phyloP scores from a whole-genome alignment of 2,797 vertebrate genomes.

The Lepilemur ruficaudatus region DNA sequence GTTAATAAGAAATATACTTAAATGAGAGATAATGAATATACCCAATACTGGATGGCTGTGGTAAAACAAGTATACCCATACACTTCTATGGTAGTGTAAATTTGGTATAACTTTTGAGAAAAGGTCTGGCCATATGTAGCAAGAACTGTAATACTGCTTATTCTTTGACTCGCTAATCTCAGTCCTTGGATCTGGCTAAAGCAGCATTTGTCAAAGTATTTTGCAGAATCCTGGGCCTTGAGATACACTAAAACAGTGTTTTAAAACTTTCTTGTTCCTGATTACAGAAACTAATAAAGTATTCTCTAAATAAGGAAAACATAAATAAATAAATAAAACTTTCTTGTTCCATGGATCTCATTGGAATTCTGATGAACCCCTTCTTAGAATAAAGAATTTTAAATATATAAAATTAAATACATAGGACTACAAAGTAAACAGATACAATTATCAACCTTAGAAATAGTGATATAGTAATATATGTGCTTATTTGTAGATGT shows the following conservation, averaged over 20 bases:
- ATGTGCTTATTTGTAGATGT: neutral
- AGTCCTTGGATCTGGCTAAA: neutral
- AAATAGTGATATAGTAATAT: neutral
- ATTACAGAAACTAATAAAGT: too few species aligned
- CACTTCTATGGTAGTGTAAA: neutral
- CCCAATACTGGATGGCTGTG: neutral
- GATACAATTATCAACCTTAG: neutral
- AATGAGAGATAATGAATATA: neutral
- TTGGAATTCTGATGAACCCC: conserved; percentile 1
- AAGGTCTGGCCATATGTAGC: neutral
- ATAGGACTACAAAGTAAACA: neutral
- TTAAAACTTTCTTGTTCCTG: neutral
- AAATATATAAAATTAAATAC: conserved; percentile 2
- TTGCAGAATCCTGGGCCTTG: neutral
- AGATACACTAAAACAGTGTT: neutral
- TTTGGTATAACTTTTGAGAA: neutral
- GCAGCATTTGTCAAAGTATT: conserved; percentile 40
- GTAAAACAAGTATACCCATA: neutral
- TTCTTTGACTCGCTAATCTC: neutral
- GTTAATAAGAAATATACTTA: neutral
- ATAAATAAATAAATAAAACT: neutral
- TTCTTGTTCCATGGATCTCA: neutral
- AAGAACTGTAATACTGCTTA: neutral
- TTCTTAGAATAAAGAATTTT: conserved; percentile 1
- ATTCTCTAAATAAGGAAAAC: too few species aligned